These are phyloP conservation scores for Monoplex corrugatus DNA, from an alignment of 2,888 invertebrate species.

Conservation along the genomic window DNA sequence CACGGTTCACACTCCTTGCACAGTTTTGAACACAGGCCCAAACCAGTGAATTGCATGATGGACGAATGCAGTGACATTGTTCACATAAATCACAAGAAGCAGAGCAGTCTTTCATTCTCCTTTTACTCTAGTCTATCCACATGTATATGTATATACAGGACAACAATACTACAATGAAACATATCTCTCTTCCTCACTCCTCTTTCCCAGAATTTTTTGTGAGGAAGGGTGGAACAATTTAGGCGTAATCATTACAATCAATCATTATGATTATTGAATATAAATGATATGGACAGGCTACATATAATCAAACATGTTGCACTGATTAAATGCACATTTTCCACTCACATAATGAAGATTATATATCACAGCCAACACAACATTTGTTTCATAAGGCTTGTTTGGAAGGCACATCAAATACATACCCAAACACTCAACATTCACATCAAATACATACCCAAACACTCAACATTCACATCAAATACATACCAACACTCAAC, in stretches of 20 bases:
- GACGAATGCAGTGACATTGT: too few relatives aligned
- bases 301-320: not conserved
- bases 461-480: not conserved
- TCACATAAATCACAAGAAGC: too few relatives aligned
- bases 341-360: not conserved
- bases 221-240: too few relatives aligned
- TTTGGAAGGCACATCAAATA: constrained; percentile 20
- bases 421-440: not conserved
- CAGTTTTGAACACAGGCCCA: not conserved
- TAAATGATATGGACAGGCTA: not conserved
- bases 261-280: too few relatives aligned
- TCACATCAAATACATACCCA: not conserved
- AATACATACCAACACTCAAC: too few relatives aligned
- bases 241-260: not conserved
- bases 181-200: too few relatives aligned
- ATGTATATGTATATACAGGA: too few relatives aligned
- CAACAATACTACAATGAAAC: too few relatives aligned
- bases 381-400: constrained; percentile 36
- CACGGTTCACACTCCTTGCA: not conserved
- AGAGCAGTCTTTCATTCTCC: too few relatives aligned
- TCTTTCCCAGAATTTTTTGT: too few relatives aligned
- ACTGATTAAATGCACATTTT: not conserved
- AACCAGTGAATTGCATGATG: not conserved
- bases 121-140: too few relatives aligned
- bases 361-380: constrained; percentile 37